Base-by-base conservation (phyloP, 2,888 invertebrate genomes). In the Drosophila neotestacea region DNA sequence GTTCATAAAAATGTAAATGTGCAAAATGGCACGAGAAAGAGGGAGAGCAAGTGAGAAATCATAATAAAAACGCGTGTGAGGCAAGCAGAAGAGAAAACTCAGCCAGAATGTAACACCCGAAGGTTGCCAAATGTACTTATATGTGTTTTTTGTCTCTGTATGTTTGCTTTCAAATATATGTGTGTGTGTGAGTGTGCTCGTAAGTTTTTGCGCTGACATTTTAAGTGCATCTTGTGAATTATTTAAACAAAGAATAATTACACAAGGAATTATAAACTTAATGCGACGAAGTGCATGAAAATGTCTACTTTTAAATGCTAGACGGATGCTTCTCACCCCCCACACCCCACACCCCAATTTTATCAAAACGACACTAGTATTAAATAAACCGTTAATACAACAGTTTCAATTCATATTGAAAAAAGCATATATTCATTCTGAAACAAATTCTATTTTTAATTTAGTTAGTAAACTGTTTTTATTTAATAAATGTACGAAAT, bases 221-320 rank as follows among this genome's bases (percentile, higher is more conserved):
- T 85, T 88, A 88, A 85, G 88, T 85, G 85, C 85, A 86, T 86
- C 84, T 75, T 84, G 81, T 88, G 84, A 88, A 85, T 86, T 84
- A 88, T 85, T 85, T 88, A 85, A 85, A 88, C 85, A 88, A 85
- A 86, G 85, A 86, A 85, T 85, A 88, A 85, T 85, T 85, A 80
- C 86, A 80, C 88, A 71, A 47, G 56, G 75, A 85, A 79, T 85
- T 82, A 85, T 65, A 61, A 82, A 73, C 77, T 71, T 66, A 85
- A 84, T 82, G 83, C 85, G 61, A 62, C 80, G 68, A 69, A 84
- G 86, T 84, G 85, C 81, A 84, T 73, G 54, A 87, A 85, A 62
- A 73, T 70, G 67, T 61, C 51, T 56, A 47, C 60, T 47, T 56
- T 52, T 70, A 66, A 64, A 47, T 16, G 11, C 38, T 13, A 38